Percentiles rank a stretch among this genome's conserved stretches.
These are phyloP conservation scores for Parotia lawesii DNA, from an alignment of 2,113 vertebrate species.

Conservation along the genomic window DNA sequence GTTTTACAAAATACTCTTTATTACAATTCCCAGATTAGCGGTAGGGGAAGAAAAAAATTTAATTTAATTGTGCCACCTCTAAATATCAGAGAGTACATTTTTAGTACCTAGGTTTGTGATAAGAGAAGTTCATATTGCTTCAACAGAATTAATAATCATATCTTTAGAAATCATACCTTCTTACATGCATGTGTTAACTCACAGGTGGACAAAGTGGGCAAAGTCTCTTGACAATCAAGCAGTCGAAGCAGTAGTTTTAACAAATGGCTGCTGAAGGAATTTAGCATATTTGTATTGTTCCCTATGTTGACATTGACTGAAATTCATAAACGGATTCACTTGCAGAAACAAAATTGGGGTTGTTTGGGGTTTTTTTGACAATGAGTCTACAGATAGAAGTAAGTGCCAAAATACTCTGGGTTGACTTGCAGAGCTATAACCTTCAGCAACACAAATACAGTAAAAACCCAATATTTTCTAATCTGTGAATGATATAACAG, in stretches of 20 bases:
- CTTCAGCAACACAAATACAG: not conserved
- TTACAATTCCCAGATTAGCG: not conserved
- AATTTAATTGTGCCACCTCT: not conserved
- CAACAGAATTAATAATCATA: not conserved
- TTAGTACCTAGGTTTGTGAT: not conserved
- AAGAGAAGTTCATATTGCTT: not conserved
- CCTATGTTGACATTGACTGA: not conserved
- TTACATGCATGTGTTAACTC: not conserved
- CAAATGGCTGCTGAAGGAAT: not conserved
- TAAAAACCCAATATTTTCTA: not conserved
- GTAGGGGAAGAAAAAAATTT: rapidly evolving
- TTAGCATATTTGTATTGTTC: not conserved
- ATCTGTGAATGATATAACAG: not conserved
- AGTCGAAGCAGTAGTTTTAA: not conserved
- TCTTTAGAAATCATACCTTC: not conserved
- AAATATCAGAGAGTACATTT: not conserved
- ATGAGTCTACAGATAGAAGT: rapidly evolving
- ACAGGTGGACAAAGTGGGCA: not conserved
- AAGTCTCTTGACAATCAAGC: not conserved
- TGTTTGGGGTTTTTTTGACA: not conserved
- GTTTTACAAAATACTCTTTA: not conserved
- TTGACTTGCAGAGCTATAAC: not conserved
- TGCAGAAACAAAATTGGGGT: not conserved
- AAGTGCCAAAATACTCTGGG: not conserved
- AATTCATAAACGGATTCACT: not conserved